Conservation (phyloP, 2,797 vertebrate species). For the Pitangus sulphuratus region DNA sequence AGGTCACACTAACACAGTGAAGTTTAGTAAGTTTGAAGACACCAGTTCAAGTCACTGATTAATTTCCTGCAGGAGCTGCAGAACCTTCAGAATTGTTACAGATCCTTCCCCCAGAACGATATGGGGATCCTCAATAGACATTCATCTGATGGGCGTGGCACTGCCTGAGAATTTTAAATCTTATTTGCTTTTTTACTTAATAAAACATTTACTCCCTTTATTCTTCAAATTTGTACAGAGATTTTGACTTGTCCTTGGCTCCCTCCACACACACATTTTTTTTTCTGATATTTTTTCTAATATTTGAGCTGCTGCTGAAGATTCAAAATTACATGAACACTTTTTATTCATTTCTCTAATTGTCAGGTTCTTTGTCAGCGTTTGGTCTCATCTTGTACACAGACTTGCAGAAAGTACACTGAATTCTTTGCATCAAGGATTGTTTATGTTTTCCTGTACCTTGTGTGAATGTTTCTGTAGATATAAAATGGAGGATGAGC, state of each 20-base stretch:
- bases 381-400: background rate
- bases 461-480: background rate
- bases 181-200: background rate
- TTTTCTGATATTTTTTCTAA: background rate
- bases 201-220: background rate
- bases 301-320: background rate
- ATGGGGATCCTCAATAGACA: fast-evolving
- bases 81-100: background rate
- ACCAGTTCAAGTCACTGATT: background rate
- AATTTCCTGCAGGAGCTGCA: background rate
- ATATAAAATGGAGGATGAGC: background rate
- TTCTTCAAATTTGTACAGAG: background rate
- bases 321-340: background rate
- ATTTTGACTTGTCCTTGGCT: background rate
- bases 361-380: background rate
- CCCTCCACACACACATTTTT: fast-evolving
- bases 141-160: background rate
- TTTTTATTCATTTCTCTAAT: background rate
- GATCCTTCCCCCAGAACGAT: background rate
- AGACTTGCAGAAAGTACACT: background rate
- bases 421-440: background rate
- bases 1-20: background rate
- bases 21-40: background rate
- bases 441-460: background rate
- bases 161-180: background rate